Conservation (phyloP, 2,797 vertebrate species). For the Muscicapa comitata region DNA sequence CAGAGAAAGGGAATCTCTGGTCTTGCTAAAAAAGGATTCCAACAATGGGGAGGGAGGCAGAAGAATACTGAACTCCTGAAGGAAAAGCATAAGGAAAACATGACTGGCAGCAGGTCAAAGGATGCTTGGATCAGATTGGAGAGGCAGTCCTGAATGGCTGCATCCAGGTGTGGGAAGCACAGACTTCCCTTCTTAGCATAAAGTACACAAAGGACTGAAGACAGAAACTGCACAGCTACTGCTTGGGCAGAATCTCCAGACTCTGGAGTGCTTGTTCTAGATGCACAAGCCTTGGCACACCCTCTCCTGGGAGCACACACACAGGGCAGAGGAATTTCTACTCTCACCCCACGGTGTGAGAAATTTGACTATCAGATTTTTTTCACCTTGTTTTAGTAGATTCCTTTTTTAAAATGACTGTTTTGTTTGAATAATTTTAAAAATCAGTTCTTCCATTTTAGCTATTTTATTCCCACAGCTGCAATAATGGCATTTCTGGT, state of each 20-base stretch:
- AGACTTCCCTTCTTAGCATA: not conserved
- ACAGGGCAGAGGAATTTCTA: not conserved
- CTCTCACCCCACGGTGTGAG: not conserved
- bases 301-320: not conserved
- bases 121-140: not conserved
- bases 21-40: not conserved
- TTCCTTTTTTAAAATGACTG: not conserved
- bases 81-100: not conserved
- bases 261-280: not conserved
- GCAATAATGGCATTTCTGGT: not conserved
- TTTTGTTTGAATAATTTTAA: not conserved
- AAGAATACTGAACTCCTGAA: not conserved
- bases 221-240: not conserved
- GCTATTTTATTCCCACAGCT: not conserved
- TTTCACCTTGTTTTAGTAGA: not conserved
- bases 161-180: not conserved
- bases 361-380: not conserved
- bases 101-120: not conserved
- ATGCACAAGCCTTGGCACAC: not conserved
- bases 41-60: not conserved
- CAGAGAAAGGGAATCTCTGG: not conserved
- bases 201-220: not conserved
- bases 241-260: not conserved
- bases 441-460: not conserved
- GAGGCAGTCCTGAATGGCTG: not conserved